Evolutionary conservation across 2,113 vertebrate species (phyloP).

Genomic region (Malurus melanocephalus): DNA sequence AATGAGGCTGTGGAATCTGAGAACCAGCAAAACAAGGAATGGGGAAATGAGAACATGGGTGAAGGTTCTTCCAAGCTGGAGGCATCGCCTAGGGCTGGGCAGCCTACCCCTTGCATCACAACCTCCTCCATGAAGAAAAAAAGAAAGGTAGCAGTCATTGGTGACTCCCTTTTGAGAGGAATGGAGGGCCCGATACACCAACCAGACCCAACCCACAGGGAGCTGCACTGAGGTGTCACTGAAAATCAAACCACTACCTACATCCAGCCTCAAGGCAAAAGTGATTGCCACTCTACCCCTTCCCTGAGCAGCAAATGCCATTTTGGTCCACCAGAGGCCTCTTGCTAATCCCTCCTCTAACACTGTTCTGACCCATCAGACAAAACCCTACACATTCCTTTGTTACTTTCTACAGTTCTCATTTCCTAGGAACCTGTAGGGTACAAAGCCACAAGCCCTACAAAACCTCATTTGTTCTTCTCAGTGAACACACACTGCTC

Average conservation of each 20-base stretch:
- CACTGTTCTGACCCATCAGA: not conserved
- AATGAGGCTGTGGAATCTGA: not conserved
- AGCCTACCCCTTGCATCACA: not conserved
- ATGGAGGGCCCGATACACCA: fast-evolving
- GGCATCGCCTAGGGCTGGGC: not conserved
- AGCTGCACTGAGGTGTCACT: not conserved
- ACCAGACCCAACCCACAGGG: not conserved
- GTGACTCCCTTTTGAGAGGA: not conserved
- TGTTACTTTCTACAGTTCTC: not conserved
- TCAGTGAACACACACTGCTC: not conserved
- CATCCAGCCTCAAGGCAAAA: not conserved
- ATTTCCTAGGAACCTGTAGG: not conserved
- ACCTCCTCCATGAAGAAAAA: not conserved
- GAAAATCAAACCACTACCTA: not conserved
- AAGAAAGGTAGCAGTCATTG: not conserved
- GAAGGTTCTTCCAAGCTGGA: not conserved
- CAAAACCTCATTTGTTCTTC: not conserved
- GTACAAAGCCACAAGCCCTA: not conserved
- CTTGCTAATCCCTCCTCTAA: not conserved
- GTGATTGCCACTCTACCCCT: not conserved
- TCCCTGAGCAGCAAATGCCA: fast-evolving
- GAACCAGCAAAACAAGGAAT: not conserved
- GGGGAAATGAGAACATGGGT: not conserved
- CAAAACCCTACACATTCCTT: not conserved
- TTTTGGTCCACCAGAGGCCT: not conserved